phyloP scores from a whole-genome alignment of 1,140 invertebrate species.

The Araneus ventricosus region DNA sequence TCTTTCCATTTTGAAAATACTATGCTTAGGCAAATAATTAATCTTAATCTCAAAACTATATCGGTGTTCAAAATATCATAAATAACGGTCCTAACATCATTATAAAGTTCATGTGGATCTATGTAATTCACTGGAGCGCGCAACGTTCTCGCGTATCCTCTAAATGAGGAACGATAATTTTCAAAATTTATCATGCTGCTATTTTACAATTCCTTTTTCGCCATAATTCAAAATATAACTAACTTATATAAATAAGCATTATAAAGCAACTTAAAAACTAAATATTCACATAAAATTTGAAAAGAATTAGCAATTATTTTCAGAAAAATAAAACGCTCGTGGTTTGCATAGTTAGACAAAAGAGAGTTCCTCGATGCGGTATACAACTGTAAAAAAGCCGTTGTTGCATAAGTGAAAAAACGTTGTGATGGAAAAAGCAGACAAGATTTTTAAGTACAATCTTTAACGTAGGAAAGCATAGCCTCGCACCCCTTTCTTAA shows the following conservation, averaged over 20 bases:
- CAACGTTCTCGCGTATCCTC: neutral
- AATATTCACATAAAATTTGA: no score
- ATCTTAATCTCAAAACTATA: neutral
- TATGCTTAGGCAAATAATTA: neutral
- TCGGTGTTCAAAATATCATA: neutral
- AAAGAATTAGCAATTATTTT: no score
- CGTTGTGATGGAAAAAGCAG: neutral
- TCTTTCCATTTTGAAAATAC: neutral
- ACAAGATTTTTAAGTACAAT: no score
- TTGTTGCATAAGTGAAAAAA: neutral
- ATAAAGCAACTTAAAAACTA: rapidly evolving
- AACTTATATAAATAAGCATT: neutral
- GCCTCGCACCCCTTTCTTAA: neutral
- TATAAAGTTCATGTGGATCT: neutral
- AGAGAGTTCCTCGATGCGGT: no score
- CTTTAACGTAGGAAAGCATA: neutral
- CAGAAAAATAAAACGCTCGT: no score
- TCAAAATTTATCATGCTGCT: neutral
- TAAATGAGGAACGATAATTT: neutral
- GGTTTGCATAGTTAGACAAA: no score
- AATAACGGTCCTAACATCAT: neutral
- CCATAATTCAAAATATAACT: neutral
- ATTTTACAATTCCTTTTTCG: neutral
- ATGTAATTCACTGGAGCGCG: neutral
- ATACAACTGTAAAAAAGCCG: neutral